phyloP scores from a whole-genome alignment of 2,797 vertebrate species.

The Bryconaethiops microstoma region DNA sequence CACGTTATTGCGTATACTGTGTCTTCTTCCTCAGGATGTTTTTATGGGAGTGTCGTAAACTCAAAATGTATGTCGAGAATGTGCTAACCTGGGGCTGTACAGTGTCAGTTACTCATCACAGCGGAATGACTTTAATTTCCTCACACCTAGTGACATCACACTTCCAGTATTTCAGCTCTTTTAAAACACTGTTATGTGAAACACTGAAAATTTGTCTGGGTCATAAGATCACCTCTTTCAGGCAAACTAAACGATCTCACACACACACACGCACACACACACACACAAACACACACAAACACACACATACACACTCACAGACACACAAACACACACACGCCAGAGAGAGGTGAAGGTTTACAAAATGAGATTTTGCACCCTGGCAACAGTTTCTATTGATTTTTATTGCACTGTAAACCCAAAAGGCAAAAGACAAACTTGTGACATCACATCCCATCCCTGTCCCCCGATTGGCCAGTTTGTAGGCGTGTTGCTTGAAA shows the following conservation, averaged over 20 bases:
- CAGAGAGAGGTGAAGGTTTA: background rate
- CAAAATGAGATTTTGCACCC: background rate
- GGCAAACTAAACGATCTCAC: background rate
- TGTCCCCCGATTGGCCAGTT: conserved; percentile 63
- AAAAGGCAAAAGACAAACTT: conserved; percentile 21
- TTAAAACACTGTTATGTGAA: background rate
- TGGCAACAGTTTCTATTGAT: conserved; percentile 46
- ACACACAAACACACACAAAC: too few relatives aligned
- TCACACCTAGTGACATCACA: background rate
- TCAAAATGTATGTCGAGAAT: background rate
- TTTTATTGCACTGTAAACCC: conserved; percentile 44
- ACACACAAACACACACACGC: too few relatives aligned
- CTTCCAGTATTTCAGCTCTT: background rate
- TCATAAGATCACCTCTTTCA: too few relatives aligned
- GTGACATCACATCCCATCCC: background rate
- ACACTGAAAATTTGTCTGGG: background rate
- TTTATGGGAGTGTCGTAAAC: too few relatives aligned
- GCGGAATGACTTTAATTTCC: background rate
- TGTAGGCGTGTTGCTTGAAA: conserved; percentile 57
- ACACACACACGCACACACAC: too few relatives aligned
- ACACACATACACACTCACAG: too few relatives aligned
- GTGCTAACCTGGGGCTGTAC: background rate
- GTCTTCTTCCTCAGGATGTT: background rate
- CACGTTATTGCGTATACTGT: too few relatives aligned
- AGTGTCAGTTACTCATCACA: background rate